Evolutionary conservation across 2,888 invertebrate genomes (phyloP), one percentile per base, ranked within the genome.

Genomic region (Balanococcus diminutus): DNA sequence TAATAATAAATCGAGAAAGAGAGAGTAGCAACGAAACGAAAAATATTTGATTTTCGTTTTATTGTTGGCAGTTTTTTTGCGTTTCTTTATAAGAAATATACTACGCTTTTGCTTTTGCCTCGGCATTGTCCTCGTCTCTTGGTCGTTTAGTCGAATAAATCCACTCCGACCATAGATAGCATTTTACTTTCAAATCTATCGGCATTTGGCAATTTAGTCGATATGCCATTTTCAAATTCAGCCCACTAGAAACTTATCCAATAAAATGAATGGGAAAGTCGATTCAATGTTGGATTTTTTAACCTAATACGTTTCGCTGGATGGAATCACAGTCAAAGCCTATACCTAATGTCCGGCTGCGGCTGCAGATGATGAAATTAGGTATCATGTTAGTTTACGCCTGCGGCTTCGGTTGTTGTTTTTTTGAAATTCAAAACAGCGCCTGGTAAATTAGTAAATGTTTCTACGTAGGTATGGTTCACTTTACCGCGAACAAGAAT

Each of bases 1-100:
- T 36, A 75, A 75, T 75, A 75, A n/a, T n/a, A n/a, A n/a, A n/a
- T n/a, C n/a, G n/a, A n/a, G n/a, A n/a, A 75, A 75, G 32, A 75
- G n/a, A 75, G 75, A 75, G 75, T 32, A 75, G 36, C 32, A 75
- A 32, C 75, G 75, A 75, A 51, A 75, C 75, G 75, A 32, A 75
- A 75, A 75, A 75, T 75, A 75, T 75, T 75, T 75, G 75, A 75
- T 75, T 75, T 75, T 75, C 75, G 31, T 75, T 75, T 75, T 75
- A 75, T 75, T 75, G 75, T 75, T 75, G 75, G 25, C 8, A 1
- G 14, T 31, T 32, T 32, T n/a, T 36, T 28, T 36, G 1, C n/a
- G n/a, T 3, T 75, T 1, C n/a, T 36, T n/a, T 75, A 75, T 75
- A n/a, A 32, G 75, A 75, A 32, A 75, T 32, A 75, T n/a, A n/a